Evolutionary conservation across 2,797 vertebrate genomes (phyloP), one percentile per base, ranked within the genome.

Genomic region (Emydoidea blandingii): DNA sequence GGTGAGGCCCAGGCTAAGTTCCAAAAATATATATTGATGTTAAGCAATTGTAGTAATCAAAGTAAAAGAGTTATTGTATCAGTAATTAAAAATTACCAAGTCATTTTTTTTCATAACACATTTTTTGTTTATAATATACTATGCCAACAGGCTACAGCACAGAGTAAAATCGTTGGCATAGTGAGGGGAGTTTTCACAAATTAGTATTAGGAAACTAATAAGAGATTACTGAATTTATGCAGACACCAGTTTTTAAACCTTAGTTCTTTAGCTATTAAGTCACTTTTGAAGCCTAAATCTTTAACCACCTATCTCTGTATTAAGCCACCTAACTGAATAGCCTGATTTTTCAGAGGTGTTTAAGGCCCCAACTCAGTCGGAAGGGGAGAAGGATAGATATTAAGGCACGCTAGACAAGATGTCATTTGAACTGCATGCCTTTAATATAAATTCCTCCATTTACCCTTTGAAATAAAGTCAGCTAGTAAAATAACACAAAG

Each of bases 391-490:
- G 9, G 8, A 5, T 31, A 50, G 7, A 59, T 54, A 80, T 11
- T 72, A 85, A 80, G 11, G 68, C 34, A 81, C 56, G 81, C 54
- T 3, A 87, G 49, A 83, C 31, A 34, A 87, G 49, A 10, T 79
- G 7, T 44, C 3, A 19, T 27, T 19, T 74, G 15, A 85, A 1
- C 6, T 72, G 19, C 5, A 31, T 31, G 44, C 15, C 3, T 12
- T 88, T 84, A 65, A 37, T 3, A 74, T 19, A 59, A 85, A 86
- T 76, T 76, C 29, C 44, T 44, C 23, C 27, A 2, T 81, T 27
- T 93, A 34, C 90, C 12, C 49, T 87, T 95, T 76, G 86, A 79
- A 84, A 85, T 54, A 44, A 84, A 76, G 34, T 85, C 90, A 86
- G 6, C 37, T 57, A 57, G 62, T n/a, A 23, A 89, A 89, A 81